These are phyloP conservation scores for Xanthia togata DNA, from an alignment of 2,888 invertebrate species.

Conservation along the genomic window DNA sequence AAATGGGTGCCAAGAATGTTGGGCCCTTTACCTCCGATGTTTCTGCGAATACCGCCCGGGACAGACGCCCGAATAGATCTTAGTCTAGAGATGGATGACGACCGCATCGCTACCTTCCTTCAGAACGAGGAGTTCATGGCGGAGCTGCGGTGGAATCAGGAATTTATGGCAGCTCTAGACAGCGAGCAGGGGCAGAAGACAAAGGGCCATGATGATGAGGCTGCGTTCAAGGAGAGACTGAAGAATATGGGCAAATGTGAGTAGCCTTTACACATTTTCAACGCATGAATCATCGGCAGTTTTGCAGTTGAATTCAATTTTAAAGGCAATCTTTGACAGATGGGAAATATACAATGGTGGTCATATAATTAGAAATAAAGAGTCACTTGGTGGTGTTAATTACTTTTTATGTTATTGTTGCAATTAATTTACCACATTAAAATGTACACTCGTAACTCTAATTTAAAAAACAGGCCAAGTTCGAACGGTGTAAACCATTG, in stretches of 20 bases:
- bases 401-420: no score
- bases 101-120: conserved; percentile 95
- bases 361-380: no score
- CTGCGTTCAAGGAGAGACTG: conserved; percentile 94
- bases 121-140: conserved; percentile 98
- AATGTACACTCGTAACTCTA: no score
- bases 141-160: conserved; percentile 95
- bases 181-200: conserved; percentile 92
- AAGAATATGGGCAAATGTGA: conserved; percentile 95
- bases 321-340: not conserved
- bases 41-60: conserved; percentile 92
- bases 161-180: conserved; percentile 96
- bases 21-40: conserved; percentile 94
- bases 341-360: no score
- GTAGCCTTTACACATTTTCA: conserved; percentile 48
- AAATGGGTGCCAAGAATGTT: conserved; percentile 95
- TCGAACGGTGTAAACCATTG: no score
- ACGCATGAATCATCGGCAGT: not conserved
- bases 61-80: conserved; percentile 88
- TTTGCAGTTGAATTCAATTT: not conserved
- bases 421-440: no score
- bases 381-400: no score
- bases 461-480: no score
- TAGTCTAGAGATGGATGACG: conserved; percentile 94
- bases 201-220: conserved; percentile 91